phyloP scores from a whole-genome alignment of 2,888 invertebrate genomes.

The Dasypolia templi region DNA sequence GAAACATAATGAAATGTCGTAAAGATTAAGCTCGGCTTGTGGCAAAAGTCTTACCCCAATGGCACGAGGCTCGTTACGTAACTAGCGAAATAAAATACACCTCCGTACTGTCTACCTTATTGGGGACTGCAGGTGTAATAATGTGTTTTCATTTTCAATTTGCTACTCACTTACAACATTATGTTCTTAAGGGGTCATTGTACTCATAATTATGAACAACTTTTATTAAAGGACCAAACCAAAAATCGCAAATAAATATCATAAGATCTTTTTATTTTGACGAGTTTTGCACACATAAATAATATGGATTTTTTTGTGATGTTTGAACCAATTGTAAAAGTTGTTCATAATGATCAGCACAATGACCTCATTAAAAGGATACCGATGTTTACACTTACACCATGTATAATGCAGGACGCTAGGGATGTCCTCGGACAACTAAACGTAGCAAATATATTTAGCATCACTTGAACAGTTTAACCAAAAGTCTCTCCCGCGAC shows the following conservation, averaged over 20 bases:
- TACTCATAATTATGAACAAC: too few species aligned
- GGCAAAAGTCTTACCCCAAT: background rate
- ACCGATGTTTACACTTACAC: too few species aligned
- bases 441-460: constrained; percentile 72
- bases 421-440: constrained; percentile 13
- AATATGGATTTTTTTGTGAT: too few species aligned
- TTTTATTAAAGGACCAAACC: too few species aligned
- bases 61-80: background rate
- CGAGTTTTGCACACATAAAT: too few species aligned
- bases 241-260: too few species aligned
- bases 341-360: too few species aligned
- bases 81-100: background rate
- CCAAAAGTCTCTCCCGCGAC: constrained; percentile 22
- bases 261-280: too few species aligned
- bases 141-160: too few species aligned
- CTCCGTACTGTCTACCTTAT: background rate
- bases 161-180: background rate
- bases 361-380: too few species aligned
- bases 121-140: background rate
- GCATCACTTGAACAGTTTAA: constrained; percentile 76
- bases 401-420: background rate
- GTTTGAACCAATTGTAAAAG: too few species aligned
- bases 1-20: background rate
- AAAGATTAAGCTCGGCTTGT: background rate
- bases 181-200: too few species aligned